Percentiles rank a stretch among this genome's conserved stretches.
Evolutionary conservation across 2,797 vertebrate species (phyloP).

Genomic region (Cottoperca gobio): DNA sequence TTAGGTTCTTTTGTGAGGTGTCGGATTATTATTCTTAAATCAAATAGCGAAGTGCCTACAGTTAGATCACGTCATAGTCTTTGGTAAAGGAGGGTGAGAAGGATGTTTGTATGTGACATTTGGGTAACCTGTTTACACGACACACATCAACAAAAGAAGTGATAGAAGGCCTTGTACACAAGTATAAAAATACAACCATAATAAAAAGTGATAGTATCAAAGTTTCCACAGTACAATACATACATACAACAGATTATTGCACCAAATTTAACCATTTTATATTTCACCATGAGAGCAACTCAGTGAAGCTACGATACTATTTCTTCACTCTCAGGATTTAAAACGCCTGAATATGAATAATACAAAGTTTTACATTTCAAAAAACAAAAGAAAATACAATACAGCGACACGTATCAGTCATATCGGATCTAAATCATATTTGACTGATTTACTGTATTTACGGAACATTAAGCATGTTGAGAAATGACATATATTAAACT

Average conservation of each 20-base stretch:
- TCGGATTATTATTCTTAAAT: conserved; percentile 22
- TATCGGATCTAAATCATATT: conserved; percentile 6
- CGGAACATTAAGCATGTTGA: neutral
- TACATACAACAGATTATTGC: conserved; percentile 74
- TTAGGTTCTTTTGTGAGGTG: conserved; percentile 25
- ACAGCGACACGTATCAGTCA: neutral
- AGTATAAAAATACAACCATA: conserved; percentile 71
- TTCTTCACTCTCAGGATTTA: conserved; percentile 8
- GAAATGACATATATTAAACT: conserved; percentile 21
- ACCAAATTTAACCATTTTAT: conserved; percentile 65
- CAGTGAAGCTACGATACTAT: neutral
- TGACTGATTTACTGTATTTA: conserved; percentile 11
- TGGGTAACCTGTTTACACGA: conserved; percentile 43
- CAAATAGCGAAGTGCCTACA: conserved; percentile 39
- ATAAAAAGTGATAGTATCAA: conserved; percentile 76
- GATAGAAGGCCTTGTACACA: conserved; percentile 60
- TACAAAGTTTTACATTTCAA: neutral
- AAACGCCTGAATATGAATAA: conserved; percentile 1
- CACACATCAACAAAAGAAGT: conserved; percentile 42
- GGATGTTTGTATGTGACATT: conserved; percentile 43
- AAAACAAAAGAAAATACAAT: neutral
- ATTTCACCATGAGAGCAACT: conserved; percentile 12
- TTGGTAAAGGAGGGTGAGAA: conserved; percentile 78
- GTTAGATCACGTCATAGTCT: conserved; percentile 68
- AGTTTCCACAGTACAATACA: conserved; percentile 69